Base-by-base conservation (phyloP, 1,140 invertebrate species). In the Babylonia areolata region DNA sequence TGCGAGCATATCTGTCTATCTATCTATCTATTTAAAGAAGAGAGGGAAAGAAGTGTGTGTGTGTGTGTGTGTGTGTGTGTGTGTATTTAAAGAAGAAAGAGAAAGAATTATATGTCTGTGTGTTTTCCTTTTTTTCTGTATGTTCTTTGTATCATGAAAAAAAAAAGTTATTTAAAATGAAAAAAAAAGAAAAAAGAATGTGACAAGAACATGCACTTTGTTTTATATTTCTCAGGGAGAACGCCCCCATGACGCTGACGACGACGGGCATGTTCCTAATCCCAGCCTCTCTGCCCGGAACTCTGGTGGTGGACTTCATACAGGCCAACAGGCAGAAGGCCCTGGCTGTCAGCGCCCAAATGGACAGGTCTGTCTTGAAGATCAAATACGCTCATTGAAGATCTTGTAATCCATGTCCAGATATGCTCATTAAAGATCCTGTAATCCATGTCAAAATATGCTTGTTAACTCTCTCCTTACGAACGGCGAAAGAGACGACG, bases 271-370 rank as follows among this genome's bases (percentile, higher is more conserved):
- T 92, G 78, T 92, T 93, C 79, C 69, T 93, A 2, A 88, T 92
- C 37, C 92, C 92, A 64, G 91, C 90, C 11, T 92, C 92, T 9
- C 82, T 91, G n/a, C 92, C 92, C 54, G 92, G 89, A 0, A 81
- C 89, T 51, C 71, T 93, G 69, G 88, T 92, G 71, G 69, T 93
- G 9, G 90, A 93, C 54, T 93, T 90, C 79, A 92, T 93, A 1
- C 84, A 85, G 3, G 84, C 91, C 46, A 90, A 91, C 64, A 89
- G 73, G 73, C 85, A 87, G 1, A 81, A 90, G 64, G 92, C 91
- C 31, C 80, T 85, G 37, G 79, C 58, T 23, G 87, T 92, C 54
- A 51, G 92, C 42, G 84, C 77, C 71, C 88, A 91, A 58, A 88
- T 89, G 54, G 75, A 84, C 81, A 80, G 88, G 92, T 93, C 87